Conservation (phyloP, 1,140 invertebrate species). For the Aphelenchoides fujianensis region DNA sequence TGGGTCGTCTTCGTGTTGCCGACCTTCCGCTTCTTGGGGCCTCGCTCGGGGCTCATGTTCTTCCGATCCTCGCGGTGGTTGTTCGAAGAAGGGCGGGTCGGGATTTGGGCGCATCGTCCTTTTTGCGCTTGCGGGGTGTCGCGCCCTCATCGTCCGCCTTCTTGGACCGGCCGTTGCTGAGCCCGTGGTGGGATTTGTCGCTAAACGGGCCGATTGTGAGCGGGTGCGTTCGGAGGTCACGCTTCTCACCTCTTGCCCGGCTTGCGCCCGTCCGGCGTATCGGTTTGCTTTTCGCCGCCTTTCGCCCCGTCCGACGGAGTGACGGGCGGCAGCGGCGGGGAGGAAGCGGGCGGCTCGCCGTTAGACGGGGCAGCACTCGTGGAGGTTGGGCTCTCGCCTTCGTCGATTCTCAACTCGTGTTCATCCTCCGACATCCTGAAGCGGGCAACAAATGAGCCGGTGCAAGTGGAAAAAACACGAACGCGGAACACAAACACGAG, state of each 20-base stretch:
- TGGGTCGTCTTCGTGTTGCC: neutral
- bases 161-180: too few relatives aligned
- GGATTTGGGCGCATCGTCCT: neutral
- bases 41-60: neutral
- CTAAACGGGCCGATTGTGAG: too few relatives aligned
- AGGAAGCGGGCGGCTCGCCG: neutral
- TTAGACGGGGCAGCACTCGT: neutral
- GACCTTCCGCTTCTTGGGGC: neutral
- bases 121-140: neutral
- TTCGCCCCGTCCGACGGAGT: too few relatives aligned
- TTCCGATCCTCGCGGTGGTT: too few relatives aligned
- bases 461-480: neutral
- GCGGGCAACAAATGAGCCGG: neutral
- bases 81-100: neutral
- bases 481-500: neutral
- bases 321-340: neutral
- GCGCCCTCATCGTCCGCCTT: neutral
- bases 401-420: neutral
- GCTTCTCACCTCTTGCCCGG: neutral
- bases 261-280: neutral
- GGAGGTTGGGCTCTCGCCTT: neutral
- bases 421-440: neutral
- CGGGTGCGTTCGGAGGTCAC: too few relatives aligned
- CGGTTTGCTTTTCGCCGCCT: neutral
- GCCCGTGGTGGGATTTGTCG: too few relatives aligned